Base-by-base conservation (phyloP, 2,888 invertebrate species). In the Mimumesa dahlbomi region DNA sequence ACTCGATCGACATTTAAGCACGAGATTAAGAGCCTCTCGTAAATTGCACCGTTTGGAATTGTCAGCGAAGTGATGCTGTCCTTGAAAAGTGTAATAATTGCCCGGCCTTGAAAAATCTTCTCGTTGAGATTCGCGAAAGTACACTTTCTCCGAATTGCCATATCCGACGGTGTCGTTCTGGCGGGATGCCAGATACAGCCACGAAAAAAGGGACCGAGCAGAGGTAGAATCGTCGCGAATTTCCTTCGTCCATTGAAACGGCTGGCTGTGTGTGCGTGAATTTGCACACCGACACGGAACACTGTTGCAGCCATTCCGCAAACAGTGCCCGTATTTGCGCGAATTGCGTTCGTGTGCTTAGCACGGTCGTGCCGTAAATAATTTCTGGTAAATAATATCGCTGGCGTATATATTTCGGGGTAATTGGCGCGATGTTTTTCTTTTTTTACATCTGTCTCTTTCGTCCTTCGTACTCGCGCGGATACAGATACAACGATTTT, bases 131-230 rank as follows among this genome's bases (percentile, higher is more conserved):
- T 9, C 19, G 61, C 43, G 57, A 64, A 70, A 66, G 58, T 54
- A 45, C 59, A 69, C 82, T 81, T 81, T 79, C 80, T 59, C 74
- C 57, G 65, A 68, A 69, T 81, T 56, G 62, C 48, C 54, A 38
- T 67, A 52, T 76, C 62, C 52, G 64, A 40, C 45, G n/a, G 54
- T 22, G 62, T 57, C 70, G 57, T 64, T 74, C 53, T 81, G 80
- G 80, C 58, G 7, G 11, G 34, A 29, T 14, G 82, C 80, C 80
- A 81, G 49, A 62, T n/a, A n/a, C n/a, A 40, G 45, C 29, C 6
- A 36, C 21, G n/a, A 56, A 54, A 64, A 73, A 72, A 49, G 50
- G 14, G 63, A n/a, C 25, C 25, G 25, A 25, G 25, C 7, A 18
- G 36, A 11, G 13, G 42, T 14, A 9, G 42, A 22, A 67, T 43